Conservation (phyloP, 2,113 vertebrate species). For the Tachycineta bicolor region DNA sequence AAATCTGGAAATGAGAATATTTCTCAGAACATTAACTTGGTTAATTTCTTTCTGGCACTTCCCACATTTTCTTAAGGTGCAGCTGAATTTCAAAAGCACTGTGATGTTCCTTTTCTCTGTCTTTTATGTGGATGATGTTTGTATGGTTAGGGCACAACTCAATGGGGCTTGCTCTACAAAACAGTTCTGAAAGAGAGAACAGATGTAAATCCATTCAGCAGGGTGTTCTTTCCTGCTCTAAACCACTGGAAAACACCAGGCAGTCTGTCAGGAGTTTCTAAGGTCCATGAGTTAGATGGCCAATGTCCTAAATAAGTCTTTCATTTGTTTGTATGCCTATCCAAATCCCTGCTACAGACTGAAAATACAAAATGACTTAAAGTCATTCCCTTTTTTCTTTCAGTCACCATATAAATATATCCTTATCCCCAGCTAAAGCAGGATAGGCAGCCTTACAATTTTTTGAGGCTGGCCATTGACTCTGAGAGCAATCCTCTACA, state of each 20-base stretch:
- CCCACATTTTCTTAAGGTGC: rapidly evolving
- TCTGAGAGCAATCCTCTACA: neutral
- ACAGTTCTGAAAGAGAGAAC: neutral
- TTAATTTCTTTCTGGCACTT: neutral
- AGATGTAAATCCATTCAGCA: neutral
- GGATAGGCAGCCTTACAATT: neutral
- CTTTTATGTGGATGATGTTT: neutral
- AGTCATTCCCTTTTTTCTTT: neutral
- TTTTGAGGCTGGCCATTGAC: neutral
- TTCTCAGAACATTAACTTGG: neutral
- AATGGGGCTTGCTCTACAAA: neutral
- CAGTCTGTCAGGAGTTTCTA: neutral
- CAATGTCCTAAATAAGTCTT: neutral
- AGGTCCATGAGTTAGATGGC: neutral
- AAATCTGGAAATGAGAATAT: neutral
- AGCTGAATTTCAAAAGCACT: neutral
- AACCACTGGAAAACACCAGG: neutral
- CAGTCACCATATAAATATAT: neutral
- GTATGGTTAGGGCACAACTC: neutral
- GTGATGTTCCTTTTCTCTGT: neutral
- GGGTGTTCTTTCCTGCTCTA: neutral
- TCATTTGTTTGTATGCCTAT: neutral
- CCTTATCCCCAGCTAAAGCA: neutral
- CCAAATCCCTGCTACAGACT: neutral
- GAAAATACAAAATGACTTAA: neutral